A percentile compares a stretch with the other conserved stretches of the same genome.
phyloP scores from a whole-genome alignment of 2,113 vertebrate species.

The Sminthopsis crassicaudata region DNA sequence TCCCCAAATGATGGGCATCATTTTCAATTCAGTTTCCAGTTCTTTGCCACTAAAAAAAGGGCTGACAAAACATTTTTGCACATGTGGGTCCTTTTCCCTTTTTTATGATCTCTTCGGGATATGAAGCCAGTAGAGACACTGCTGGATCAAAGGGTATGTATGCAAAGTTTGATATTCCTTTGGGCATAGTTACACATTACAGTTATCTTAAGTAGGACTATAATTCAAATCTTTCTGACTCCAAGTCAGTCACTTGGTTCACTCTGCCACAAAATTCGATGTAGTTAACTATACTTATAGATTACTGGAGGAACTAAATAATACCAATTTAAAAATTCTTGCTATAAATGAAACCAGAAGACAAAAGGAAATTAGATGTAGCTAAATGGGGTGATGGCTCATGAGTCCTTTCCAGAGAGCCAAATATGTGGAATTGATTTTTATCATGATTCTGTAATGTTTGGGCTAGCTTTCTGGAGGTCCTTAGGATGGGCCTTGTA shows the following conservation, averaged over 20 bases:
- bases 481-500: no score
- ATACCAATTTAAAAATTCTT: not conserved
- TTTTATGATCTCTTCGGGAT: no score
- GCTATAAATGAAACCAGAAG: not conserved
- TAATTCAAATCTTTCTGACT: not conserved
- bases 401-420: not conserved
- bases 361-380: not conserved
- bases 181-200: not conserved
- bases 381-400: not conserved
- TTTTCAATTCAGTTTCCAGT: no score
- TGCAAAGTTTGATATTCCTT: not conserved
- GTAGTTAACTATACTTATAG: not conserved
- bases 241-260: not conserved
- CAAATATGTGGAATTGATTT: not conserved
- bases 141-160: no score
- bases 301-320: not conserved
- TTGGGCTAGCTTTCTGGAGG: no score
- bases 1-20: no score
- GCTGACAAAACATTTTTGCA: no score
- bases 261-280: not conserved
- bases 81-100: no score
- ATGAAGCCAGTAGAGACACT: no score
- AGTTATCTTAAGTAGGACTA: not conserved
- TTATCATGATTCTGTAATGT: not conserved
- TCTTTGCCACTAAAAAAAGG: no score